phyloP scores from a whole-genome alignment of 2,113 vertebrate species.

The Sinocyclocheilus anshuiensis region DNA sequence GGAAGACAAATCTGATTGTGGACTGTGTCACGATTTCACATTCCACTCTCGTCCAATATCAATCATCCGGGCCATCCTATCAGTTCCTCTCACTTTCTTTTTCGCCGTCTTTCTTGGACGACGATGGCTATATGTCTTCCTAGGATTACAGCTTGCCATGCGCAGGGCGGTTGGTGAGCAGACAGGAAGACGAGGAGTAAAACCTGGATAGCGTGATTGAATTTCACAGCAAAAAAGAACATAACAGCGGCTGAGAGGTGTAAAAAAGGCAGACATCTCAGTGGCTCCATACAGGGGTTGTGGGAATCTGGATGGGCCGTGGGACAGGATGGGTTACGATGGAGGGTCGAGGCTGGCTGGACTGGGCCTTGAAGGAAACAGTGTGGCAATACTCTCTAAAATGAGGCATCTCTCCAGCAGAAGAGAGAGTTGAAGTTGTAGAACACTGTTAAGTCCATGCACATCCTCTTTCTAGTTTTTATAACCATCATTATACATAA shows the following conservation, averaged over 20 bases:
- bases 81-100: constrained; percentile 47
- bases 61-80: constrained; percentile 54
- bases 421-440: constrained; percentile 28
- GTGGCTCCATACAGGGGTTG: constrained; percentile 37
- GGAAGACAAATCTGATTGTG: constrained; percentile 56
- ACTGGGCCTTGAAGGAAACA: constrained; percentile 13
- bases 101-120: constrained; percentile 46
- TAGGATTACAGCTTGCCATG: constrained; percentile 57
- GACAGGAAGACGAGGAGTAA: constrained; percentile 55
- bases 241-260: constrained; percentile 62
- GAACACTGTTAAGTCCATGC: constrained; percentile 10
- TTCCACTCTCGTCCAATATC: constrained; percentile 58
- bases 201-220: constrained; percentile 68
- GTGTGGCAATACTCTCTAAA: constrained; percentile 10
- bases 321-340: neutral
- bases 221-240: constrained; percentile 71
- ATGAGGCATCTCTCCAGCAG: constrained; percentile 6
- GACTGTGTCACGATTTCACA: constrained; percentile 45
- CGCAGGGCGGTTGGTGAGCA: constrained; percentile 27
- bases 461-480: neutral
- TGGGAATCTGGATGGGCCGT: neutral
- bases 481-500: neutral
- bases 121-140: constrained; percentile 58
- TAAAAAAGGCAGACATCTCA: constrained; percentile 65
- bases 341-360: neutral